These are phyloP conservation scores for Chymomyza procnemis DNA, from an alignment of 2,888 invertebrate genomes.

Conservation along the genomic window DNA sequence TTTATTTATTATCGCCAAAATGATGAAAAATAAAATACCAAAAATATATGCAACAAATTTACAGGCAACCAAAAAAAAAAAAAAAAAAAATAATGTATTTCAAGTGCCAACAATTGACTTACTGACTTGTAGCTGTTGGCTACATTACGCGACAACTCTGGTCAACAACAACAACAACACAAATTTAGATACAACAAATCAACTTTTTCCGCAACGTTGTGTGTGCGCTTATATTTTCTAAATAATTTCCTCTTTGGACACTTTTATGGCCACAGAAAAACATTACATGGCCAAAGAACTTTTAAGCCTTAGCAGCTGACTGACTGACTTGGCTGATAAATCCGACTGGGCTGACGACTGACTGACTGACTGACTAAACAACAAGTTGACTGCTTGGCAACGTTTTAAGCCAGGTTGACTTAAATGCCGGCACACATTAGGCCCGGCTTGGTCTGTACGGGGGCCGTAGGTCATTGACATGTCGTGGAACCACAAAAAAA, in stretches of 20 bases:
- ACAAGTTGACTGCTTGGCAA: constrained; percentile 24
- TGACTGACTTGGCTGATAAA: neutral
- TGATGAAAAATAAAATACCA: neutral
- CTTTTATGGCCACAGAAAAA: neutral
- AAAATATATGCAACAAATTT: neutral
- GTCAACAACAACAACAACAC: neutral
- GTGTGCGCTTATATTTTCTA: neutral
- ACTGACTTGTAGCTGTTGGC: constrained; percentile 60
- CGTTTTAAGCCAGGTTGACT: constrained; percentile 27
- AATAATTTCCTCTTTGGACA: neutral
- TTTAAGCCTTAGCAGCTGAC: constrained; percentile 1
- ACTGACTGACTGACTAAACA: neutral
- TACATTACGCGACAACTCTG: neutral
- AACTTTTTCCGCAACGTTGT: neutral
- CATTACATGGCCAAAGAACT: constrained; percentile 4
- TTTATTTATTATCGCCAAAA: neutral
- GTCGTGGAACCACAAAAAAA: constrained; percentile 11
- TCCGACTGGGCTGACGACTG: too few relatives aligned
- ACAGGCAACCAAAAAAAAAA: constrained; percentile 19
- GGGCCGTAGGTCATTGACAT: constrained; percentile 42
- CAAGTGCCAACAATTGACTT: constrained; percentile 67
- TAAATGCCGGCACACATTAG: constrained; percentile 37
- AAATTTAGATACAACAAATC: too few relatives aligned
- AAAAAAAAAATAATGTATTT: too few relatives aligned
- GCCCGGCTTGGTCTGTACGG: neutral